phyloP scores from a whole-genome alignment of 2,797 vertebrate species.

The Muscicapa striata region DNA sequence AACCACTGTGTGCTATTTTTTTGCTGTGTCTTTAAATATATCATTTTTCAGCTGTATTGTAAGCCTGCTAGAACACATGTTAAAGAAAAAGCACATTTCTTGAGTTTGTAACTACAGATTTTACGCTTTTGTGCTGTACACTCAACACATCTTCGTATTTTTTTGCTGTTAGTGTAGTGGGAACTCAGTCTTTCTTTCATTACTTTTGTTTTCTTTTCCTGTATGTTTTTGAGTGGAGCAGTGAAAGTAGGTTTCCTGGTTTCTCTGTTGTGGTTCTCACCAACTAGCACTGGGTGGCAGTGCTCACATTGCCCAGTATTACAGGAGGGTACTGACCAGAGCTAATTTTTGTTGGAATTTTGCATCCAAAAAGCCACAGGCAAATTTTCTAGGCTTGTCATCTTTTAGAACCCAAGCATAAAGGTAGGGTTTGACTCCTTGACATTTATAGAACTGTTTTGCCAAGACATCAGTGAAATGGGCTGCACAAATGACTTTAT shows the following conservation, averaged over 20 bases:
- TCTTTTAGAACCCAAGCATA: background rate
- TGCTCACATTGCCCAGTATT: background rate
- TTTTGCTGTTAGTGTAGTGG: background rate
- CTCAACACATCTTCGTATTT: background rate
- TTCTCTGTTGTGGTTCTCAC: background rate
- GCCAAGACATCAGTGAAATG: background rate
- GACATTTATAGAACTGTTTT: background rate
- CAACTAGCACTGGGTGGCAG: slow-evolving; percentile 4
- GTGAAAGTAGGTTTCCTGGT: background rate
- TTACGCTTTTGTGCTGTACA: background rate
- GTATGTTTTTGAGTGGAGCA: background rate
- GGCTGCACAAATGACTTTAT: background rate
- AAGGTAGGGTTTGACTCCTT: background rate
- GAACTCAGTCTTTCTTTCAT: background rate
- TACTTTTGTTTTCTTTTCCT: background rate
- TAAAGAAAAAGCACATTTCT: background rate
- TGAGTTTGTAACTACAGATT: background rate
- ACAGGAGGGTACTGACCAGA: background rate
- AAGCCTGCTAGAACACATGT: background rate
- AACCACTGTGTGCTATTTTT: background rate
- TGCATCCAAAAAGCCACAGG: background rate
- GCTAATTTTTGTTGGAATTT: background rate
- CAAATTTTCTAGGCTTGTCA: background rate
- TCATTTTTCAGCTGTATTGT: background rate
- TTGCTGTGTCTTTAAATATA: background rate